These are phyloP conservation scores for Sinotaia quadrata DNA, from an alignment of 2,888 invertebrate genomes.

Conservation along the genomic window DNA sequence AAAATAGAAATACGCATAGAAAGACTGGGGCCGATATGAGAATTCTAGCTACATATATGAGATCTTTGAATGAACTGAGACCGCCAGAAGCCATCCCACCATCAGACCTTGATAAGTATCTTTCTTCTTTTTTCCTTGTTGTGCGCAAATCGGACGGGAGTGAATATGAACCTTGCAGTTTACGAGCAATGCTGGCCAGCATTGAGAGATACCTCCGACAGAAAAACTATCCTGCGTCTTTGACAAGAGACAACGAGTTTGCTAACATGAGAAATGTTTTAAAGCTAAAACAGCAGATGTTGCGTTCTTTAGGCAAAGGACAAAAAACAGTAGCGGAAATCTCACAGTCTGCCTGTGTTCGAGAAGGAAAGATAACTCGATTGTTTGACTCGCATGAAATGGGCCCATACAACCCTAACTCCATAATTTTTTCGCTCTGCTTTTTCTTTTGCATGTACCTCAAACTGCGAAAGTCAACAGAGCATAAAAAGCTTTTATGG, in stretches of 20 bases:
- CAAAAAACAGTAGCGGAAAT: constrained; percentile 45
- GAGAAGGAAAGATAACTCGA: constrained; percentile 54
- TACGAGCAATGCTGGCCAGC: constrained; percentile 64
- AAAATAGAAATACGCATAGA: constrained; percentile 62
- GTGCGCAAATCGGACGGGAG: constrained; percentile 62
- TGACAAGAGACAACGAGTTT: constrained; percentile 57
- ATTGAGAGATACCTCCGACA: constrained; percentile 58
- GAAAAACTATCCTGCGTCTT: constrained; percentile 53
- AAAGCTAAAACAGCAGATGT: constrained; percentile 55
- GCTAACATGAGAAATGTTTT: constrained; percentile 56
- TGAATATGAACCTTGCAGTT: constrained; percentile 62
- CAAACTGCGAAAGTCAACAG: constrained; percentile 58
- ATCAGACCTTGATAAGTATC: constrained; percentile 55
- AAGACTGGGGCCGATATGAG: constrained; percentile 65
- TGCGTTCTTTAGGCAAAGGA: constrained; percentile 54
- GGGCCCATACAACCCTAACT: constrained; percentile 61
- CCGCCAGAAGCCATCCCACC: constrained; percentile 55
- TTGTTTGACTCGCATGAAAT: constrained; percentile 59
- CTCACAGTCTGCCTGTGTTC: constrained; percentile 39
- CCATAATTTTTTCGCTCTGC: constrained; percentile 59
- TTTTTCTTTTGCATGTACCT: constrained; percentile 60
- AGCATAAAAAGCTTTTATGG: constrained; percentile 63
- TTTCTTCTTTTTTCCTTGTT: constrained; percentile 58
- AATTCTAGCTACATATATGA: constrained; percentile 57
- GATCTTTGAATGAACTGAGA: constrained; percentile 54